A percentile compares a stretch with the other conserved stretches of the same genome.
These are phyloP conservation scores for Drosophila vallismaia DNA, from an alignment of 2,888 invertebrate species.

Conservation along the genomic window DNA sequence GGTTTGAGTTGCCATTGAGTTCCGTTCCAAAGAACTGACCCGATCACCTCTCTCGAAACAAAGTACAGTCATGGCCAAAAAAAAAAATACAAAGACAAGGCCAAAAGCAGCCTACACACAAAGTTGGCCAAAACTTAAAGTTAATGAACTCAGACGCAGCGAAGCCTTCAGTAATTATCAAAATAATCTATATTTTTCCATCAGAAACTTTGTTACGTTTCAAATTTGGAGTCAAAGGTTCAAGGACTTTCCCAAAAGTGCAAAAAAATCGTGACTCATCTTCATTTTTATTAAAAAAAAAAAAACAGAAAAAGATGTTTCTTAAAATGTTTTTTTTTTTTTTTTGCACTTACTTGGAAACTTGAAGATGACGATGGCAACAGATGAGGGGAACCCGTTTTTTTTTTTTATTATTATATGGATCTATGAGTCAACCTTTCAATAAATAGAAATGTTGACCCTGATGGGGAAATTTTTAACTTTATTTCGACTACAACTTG, in stretches of 20 bases:
- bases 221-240: slow-evolving; percentile 22
- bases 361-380: slow-evolving; percentile 30
- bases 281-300: background rate
- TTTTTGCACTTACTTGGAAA: slow-evolving; percentile 43
- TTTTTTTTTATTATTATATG: background rate
- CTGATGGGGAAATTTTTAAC: slow-evolving; percentile 8
- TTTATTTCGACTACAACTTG: background rate
- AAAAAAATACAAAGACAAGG: slow-evolving; percentile 8
- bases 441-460: slow-evolving; percentile 36
- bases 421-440: slow-evolving; percentile 30
- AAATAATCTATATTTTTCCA: too few relatives aligned
- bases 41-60: slow-evolving; percentile 5
- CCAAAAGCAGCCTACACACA: slow-evolving; percentile 23
- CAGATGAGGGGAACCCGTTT: slow-evolving; percentile 41
- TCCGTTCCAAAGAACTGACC: slow-evolving; percentile 8
- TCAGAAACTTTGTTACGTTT: slow-evolving; percentile 13
- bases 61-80: slow-evolving; percentile 26
- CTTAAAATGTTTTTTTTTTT: slow-evolving; percentile 31
- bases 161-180: slow-evolving; percentile 23
- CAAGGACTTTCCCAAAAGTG: slow-evolving; percentile 24
- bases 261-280: slow-evolving; percentile 38
- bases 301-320: slow-evolving; percentile 5
- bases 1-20: background rate
- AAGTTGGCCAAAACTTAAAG: slow-evolving; percentile 15
- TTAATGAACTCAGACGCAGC: slow-evolving; percentile 28